phyloP scores from a whole-genome alignment of 2,888 invertebrate species.

The Eupeodes luniger region DNA sequence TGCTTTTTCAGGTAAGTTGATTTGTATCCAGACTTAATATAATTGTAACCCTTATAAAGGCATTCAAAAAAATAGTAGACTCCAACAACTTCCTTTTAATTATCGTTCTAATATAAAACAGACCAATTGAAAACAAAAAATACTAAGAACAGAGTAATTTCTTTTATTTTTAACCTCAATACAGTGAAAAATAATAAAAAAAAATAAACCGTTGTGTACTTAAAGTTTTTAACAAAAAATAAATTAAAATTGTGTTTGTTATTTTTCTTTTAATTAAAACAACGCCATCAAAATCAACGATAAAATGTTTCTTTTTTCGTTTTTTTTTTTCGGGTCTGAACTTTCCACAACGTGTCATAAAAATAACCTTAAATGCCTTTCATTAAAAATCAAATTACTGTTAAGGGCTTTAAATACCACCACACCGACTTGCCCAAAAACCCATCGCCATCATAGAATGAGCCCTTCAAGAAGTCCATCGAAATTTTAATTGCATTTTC shows the following conservation, averaged over 20 bases:
- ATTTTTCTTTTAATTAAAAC: neutral
- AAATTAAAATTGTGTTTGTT: neutral
- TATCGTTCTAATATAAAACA: too few relatives aligned
- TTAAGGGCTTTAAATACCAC: constrained; percentile 6
- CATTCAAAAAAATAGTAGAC: too few relatives aligned
- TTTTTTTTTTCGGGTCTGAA: neutral
- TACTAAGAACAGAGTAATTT: too few relatives aligned
- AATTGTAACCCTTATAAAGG: too few relatives aligned
- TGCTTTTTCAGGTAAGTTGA: too few relatives aligned
- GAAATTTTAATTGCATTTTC: constrained; percentile 65
- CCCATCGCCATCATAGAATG: neutral
- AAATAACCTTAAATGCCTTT: neutral
- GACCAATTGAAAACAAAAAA: too few relatives aligned
- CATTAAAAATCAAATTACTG: constrained; percentile 25
- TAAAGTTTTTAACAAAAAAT: neutral
- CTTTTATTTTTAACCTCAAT: too few relatives aligned
- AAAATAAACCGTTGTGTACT: too few relatives aligned
- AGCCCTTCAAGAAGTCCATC: constrained; percentile 50
- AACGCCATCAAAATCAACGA: neutral
- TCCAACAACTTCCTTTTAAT: too few relatives aligned
- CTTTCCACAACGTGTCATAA: neutral
- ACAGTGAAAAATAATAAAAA: too few relatives aligned
- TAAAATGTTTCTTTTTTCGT: neutral
- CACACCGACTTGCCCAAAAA: too few relatives aligned
- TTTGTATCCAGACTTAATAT: too few relatives aligned